These are phyloP conservation scores for Ellobium chinense DNA, from an alignment of 2,888 invertebrate genomes.

Conservation along the genomic window DNA sequence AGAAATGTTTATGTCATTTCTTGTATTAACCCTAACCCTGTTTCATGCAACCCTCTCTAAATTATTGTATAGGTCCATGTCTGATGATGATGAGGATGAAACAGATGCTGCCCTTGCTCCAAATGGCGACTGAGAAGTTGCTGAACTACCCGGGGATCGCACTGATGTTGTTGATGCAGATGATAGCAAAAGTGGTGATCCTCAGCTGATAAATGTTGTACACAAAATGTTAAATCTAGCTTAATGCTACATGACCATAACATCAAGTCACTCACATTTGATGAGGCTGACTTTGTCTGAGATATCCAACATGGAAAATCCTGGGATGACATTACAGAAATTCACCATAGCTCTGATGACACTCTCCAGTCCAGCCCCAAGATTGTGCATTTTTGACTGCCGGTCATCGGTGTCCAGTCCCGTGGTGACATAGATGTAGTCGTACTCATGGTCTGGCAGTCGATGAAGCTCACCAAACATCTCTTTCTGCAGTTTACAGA, in stretches of 20 bases:
- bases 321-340: conserved; percentile 36
- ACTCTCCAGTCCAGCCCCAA: conserved; percentile 9
- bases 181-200: neutral
- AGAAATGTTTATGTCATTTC: too few species aligned
- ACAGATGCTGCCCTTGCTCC: neutral
- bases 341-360: conserved; percentile 35
- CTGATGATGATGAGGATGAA: neutral
- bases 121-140: neutral
- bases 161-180: neutral
- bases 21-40: too few species aligned
- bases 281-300: conserved; percentile 29
- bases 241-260: too few species aligned
- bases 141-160: neutral
- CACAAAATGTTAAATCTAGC: too few species aligned
- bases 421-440: conserved; percentile 41
- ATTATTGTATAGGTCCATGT: neutral
- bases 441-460: conserved; percentile 45
- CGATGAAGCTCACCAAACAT: conserved; percentile 44
- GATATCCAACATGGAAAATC: conserved; percentile 18
- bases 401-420: conserved; percentile 47
- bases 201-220: too few species aligned
- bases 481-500: conserved; percentile 31
- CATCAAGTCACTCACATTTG: conserved; percentile 43
- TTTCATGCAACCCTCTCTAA: too few species aligned
- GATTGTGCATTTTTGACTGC: neutral